A percentile compares a stretch with the other conserved stretches of the same genome.
Evolutionary conservation across 2,888 invertebrate genomes (phyloP).

Genomic region (Zygogramma bicolorata): DNA sequence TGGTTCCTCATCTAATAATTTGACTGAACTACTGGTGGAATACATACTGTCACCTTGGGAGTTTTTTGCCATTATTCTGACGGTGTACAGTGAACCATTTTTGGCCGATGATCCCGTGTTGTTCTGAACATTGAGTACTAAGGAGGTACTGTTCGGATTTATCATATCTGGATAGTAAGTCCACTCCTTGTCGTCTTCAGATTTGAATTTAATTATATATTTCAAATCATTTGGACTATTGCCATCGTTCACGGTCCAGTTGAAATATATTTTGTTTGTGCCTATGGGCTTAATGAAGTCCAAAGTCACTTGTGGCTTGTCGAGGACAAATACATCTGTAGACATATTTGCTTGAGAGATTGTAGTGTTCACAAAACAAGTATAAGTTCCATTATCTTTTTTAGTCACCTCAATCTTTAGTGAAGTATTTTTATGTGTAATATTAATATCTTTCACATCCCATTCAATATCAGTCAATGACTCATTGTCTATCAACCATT

Average conservation of each 20-base stretch:
- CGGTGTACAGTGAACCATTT: constrained; percentile 75
- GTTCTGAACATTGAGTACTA: constrained; percentile 72
- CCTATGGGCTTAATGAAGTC: constrained; percentile 82
- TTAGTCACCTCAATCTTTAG: constrained; percentile 72
- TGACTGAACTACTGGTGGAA: constrained; percentile 70
- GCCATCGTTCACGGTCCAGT: constrained; percentile 85
- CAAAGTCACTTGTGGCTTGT: constrained; percentile 78
- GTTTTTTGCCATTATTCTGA: constrained; percentile 78
- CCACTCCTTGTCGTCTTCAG: constrained; percentile 69
- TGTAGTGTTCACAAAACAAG: constrained; percentile 67
- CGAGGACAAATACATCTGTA: constrained; percentile 70
- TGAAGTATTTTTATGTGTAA: constrained; percentile 72
- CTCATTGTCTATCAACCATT: constrained; percentile 73
- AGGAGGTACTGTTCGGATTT: constrained; percentile 75
- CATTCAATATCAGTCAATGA: constrained; percentile 60
- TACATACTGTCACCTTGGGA: constrained; percentile 73
- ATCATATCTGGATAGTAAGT: constrained; percentile 73
- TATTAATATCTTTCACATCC: constrained; percentile 66
- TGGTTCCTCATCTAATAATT: constrained; percentile 80
- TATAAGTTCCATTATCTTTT: constrained; percentile 82
- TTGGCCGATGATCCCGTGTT: constrained; percentile 63
- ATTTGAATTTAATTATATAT: constrained; percentile 70
- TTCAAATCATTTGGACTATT: constrained; percentile 77
- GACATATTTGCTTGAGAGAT: constrained; percentile 53
- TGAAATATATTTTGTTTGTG: constrained; percentile 79